phyloP scores from a whole-genome alignment of 2,113 vertebrate genomes.

The Corythornis vintsioides region DNA sequence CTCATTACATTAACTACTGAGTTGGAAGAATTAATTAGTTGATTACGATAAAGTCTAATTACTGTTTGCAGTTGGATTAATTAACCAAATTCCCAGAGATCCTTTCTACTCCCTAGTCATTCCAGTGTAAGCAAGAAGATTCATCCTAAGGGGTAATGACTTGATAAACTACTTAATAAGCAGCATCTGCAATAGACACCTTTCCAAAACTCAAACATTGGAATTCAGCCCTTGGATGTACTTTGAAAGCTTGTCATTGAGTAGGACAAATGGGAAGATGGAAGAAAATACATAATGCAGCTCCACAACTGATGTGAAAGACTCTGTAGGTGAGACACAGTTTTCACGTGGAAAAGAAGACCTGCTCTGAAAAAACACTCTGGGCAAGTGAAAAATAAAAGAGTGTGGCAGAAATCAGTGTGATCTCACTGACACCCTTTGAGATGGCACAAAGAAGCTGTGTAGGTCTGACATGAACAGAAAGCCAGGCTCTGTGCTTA shows the following conservation, averaged over 20 bases:
- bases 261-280: not conserved
- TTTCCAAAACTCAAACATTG: conserved; percentile 16
- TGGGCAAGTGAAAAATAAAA: not conserved
- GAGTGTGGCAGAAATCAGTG: not conserved
- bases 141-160: conserved; percentile 45
- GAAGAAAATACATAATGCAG: not conserved
- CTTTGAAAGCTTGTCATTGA: conserved; percentile 12
- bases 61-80: conserved; percentile 67
- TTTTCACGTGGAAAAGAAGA: not conserved
- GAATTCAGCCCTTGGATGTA: not conserved
- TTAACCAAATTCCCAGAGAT: conserved; percentile 52
- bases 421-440: not conserved
- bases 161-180: conserved; percentile 61
- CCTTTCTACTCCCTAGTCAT: conserved; percentile 1
- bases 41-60: conserved; percentile 64
- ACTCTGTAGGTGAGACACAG: not conserved
- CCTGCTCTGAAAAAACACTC: not conserved
- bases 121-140: conserved; percentile 38
- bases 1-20: conserved; percentile 59
- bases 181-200: conserved; percentile 17
- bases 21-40: conserved; percentile 69
- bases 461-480: not conserved
- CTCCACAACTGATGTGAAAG: not conserved
- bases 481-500: not conserved
- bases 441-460: not conserved